Evolutionary conservation across 2,797 vertebrate genomes (phyloP), one percentile per base, ranked within the genome.

Genomic region (Diplodus puntazzo): DNA sequence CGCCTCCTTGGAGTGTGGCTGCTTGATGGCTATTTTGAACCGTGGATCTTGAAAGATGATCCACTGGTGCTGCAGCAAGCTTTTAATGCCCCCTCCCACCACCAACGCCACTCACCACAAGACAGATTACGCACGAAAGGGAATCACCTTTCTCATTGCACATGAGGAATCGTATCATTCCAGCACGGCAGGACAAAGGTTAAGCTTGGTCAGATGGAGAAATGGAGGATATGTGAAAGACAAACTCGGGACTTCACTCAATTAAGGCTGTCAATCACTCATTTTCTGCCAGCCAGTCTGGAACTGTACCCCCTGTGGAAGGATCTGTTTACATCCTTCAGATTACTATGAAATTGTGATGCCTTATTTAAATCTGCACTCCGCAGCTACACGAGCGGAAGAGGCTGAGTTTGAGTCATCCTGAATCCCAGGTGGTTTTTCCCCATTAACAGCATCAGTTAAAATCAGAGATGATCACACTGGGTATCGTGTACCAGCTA

Each of bases 11-110:
- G 77, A 87, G 82, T 86, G 79, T 66, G 39, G 85, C 86, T 87
- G 67, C 67, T 54, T 61, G 72, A 79, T 39, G 81, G 83, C 89
- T 95, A 95, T 95, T 95, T 95, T 93, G 62, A 94, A 92, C 83
- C 27, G 21, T 21, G 77, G 77, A 64, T 75, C 83, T 85, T 76
- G 92, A 92, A 92, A 93, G 88, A 85, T 59, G 89, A 94, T 86
- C 89, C 64, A 59, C 75, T 25, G 45, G 30, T 48, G 72, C 74
- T 59, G 17, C 50, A 59, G 67, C 52, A 14, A 77, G 85, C 77
- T 85, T 90, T 87, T 89, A 88, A 87, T 83, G 79, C 66, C 65
- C 79, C 59, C 59, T 4, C 30, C 30, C 30, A 25, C 25, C 30
- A 30, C 30, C 34, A 34, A 6, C 34, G 1, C 6, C 7, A 8